These are phyloP conservation scores for Campoletis raptor DNA, from an alignment of 2,888 invertebrate species.

Conservation along the genomic window DNA sequence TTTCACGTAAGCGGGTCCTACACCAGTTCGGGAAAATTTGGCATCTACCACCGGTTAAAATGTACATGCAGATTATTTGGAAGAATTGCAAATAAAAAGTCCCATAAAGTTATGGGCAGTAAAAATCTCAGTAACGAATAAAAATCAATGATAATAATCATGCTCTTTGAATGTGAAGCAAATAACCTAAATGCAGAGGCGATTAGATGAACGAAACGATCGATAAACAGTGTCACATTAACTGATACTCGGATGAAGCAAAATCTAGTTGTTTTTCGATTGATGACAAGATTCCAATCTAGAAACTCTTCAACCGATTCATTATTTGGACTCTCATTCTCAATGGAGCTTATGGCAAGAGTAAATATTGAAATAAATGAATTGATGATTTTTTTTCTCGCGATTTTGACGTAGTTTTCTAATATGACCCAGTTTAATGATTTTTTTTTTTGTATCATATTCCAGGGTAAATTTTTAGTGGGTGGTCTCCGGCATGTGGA, in stretches of 20 bases:
- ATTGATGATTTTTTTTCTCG: neutral
- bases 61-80: neutral
- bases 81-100: neutral
- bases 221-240: too few species aligned
- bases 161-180: neutral
- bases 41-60: slow-evolving; percentile 23
- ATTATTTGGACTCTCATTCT: neutral
- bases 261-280: neutral
- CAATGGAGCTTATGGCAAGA: neutral
- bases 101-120: neutral
- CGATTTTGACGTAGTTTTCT: neutral
- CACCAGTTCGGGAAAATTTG: slow-evolving; percentile 38
- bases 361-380: neutral
- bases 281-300: neutral
- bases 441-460: slow-evolving; percentile 50
- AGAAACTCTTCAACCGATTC: neutral
- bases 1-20: slow-evolving; percentile 63
- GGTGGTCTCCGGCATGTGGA: slow-evolving; percentile 81
- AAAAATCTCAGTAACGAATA: neutral
- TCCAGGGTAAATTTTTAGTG: slow-evolving; percentile 74
- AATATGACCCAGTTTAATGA: neutral
- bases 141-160: neutral
- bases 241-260: neutral
- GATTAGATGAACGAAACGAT: neutral
- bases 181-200: neutral